Evolutionary conservation across 1,140 invertebrate genomes (phyloP).

Genomic region (Paracyclopina nana): DNA sequence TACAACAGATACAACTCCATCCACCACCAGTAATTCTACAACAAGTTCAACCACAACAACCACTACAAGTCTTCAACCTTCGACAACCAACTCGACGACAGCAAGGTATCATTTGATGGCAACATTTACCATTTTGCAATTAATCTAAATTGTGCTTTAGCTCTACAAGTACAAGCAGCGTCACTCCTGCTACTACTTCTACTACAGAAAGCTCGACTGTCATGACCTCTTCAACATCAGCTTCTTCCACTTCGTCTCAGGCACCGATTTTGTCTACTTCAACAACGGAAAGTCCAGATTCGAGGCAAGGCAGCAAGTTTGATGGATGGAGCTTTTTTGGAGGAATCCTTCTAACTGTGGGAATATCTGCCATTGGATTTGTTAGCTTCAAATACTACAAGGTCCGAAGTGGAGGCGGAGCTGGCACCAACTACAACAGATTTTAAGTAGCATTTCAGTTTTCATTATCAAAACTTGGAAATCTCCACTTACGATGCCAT

Average conservation of each 20-base stretch:
- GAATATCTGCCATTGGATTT: slow-evolving; percentile 9
- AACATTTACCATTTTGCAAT: too few species aligned
- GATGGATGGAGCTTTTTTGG: slow-evolving; percentile 17
- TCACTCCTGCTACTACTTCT: too few species aligned
- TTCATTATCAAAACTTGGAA: too few species aligned
- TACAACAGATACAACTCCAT: background rate
- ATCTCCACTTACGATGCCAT: too few species aligned
- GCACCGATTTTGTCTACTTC: background rate
- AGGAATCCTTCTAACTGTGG: slow-evolving; percentile 12
- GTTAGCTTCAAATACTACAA: slow-evolving; percentile 13
- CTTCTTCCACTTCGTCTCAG: background rate
- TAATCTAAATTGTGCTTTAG: too few species aligned
- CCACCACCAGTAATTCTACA: background rate
- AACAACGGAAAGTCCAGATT: background rate
- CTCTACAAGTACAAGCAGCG: too few species aligned
- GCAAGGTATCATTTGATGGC: too few species aligned
- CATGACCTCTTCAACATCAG: too few species aligned
- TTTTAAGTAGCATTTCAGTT: slow-evolving; percentile 3
- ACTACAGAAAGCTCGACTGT: too few species aligned
- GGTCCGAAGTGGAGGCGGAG: background rate
- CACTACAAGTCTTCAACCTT: too few species aligned
- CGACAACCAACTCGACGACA: too few species aligned
- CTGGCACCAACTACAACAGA: background rate
- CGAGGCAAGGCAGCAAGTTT: slow-evolving; percentile 1
- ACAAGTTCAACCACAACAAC: too few species aligned